These are phyloP conservation scores for Capromys pilorides DNA, from an alignment of 2,797 vertebrate species.

Conservation along the genomic window DNA sequence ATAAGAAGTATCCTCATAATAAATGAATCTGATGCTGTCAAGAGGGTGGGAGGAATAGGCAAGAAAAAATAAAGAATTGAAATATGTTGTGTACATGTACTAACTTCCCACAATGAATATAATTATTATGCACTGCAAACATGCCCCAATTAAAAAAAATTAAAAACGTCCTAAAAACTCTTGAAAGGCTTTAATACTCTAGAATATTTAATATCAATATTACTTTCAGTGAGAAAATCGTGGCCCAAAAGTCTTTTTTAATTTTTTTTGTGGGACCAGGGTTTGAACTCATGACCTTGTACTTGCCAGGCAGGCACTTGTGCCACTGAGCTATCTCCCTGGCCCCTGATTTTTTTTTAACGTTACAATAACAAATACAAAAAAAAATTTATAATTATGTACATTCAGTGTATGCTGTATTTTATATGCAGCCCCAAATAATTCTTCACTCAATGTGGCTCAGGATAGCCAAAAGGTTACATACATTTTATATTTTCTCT, in stretches of 20 bases:
- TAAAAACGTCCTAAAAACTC: slow-evolving; percentile 1
- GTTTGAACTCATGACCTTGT: no score
- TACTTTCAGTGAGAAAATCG: slow-evolving; percentile 47
- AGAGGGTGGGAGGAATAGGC: not conserved
- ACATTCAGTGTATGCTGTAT: not conserved
- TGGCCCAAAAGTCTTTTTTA: no score
- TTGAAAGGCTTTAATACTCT: slow-evolving; percentile 56
- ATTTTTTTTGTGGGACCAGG: no score
- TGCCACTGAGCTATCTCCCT: no score
- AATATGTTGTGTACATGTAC: not conserved
- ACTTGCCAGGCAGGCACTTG: no score
- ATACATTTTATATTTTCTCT: not conserved
- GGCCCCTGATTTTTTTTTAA: no score
- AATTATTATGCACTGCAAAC: not conserved
- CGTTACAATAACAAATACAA: not conserved
- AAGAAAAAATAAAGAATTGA: not conserved
- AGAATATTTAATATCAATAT: slow-evolving; percentile 53
- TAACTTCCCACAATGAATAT: not conserved
- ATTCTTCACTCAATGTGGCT: not conserved
- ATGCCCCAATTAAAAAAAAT: not conserved
- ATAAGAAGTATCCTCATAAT: not conserved
- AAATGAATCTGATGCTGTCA: not conserved
- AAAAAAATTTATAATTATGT: not conserved
- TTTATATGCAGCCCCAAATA: not conserved
- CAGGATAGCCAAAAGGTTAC: not conserved